phyloP scores from a whole-genome alignment of 2,888 invertebrate genomes.

The Cantharis flavilabris region DNA sequence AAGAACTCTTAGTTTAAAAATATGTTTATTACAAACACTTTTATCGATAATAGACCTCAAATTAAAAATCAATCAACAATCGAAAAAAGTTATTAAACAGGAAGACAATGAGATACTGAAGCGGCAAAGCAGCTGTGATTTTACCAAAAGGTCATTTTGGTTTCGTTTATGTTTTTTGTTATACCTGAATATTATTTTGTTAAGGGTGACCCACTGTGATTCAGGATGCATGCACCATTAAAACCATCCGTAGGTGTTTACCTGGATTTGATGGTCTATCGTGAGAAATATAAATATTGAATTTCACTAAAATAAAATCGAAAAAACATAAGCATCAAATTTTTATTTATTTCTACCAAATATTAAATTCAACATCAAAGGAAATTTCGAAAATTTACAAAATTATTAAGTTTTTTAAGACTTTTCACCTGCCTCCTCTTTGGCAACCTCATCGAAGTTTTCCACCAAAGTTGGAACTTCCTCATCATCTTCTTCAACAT shows the following conservation, averaged over 20 bases:
- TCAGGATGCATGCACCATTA: not conserved
- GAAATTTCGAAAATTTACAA: not conserved
- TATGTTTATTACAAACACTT: not conserved
- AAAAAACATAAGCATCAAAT: not conserved
- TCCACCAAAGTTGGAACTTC: slow-evolving; percentile 97
- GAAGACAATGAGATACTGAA: not conserved
- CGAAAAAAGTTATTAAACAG: not conserved
- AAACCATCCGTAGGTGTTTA: not conserved
- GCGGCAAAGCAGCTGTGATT: not conserved
- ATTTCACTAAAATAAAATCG: not conserved
- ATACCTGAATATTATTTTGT: not conserved
- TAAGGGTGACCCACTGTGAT: not conserved
- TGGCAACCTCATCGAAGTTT: slow-evolving; percentile 97
- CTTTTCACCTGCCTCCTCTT: slow-evolving; percentile 70
- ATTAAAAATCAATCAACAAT: not conserved
- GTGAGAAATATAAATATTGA: not conserved
- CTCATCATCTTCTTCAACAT: slow-evolving; percentile 85
- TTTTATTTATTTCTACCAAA: too few species aligned
- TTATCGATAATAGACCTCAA: not conserved
- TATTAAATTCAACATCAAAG: not conserved
- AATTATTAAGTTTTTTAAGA: slow-evolving; percentile 34
- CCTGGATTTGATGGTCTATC: not conserved
- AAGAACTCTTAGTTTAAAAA: not conserved
- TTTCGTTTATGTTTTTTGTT: not conserved
- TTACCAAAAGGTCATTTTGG: not conserved